phyloP scores from a whole-genome alignment of 2,797 vertebrate species.

The Peromyscus nudipes region DNA sequence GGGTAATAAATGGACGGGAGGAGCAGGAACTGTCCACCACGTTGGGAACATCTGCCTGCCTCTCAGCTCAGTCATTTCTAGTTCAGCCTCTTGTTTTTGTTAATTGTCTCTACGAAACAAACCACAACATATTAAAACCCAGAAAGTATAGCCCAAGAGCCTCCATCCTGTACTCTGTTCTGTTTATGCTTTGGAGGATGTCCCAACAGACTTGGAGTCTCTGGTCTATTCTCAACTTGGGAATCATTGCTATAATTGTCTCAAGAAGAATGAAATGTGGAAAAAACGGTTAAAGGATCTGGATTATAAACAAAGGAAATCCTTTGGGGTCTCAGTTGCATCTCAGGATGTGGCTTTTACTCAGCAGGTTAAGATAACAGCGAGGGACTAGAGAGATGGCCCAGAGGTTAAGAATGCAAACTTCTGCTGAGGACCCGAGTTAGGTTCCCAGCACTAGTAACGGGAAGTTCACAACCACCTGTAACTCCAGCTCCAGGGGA shows the following conservation, averaged over 20 bases:
- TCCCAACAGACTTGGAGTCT: slow-evolving; percentile 2
- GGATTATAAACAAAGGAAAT: not conserved
- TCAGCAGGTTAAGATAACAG: not conserved
- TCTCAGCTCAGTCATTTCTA: slow-evolving; percentile 49
- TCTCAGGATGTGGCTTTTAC: not conserved
- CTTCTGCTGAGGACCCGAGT: not conserved
- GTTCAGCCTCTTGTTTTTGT: slow-evolving; percentile 38
- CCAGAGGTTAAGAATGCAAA: not conserved
- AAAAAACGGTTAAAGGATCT: not conserved
- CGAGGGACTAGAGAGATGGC: not conserved
- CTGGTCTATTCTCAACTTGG: slow-evolving; percentile 30
- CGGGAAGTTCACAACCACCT: too few relatives aligned
- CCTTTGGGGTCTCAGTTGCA: not conserved
- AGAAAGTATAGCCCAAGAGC: slow-evolving; percentile 28
- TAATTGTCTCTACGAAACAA: not conserved
- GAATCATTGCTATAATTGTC: slow-evolving; percentile 20
- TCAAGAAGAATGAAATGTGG: not conserved
- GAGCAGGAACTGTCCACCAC: not conserved
- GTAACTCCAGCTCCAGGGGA: not conserved
- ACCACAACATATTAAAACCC: slow-evolving; percentile 41
- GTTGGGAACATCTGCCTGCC: not conserved
- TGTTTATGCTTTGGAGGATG: slow-evolving; percentile 61
- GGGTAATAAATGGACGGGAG: not conserved
- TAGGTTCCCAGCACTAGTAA: not conserved
- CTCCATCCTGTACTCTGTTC: slow-evolving; percentile 40